Evolutionary conservation across 2,113 vertebrate genomes (phyloP).

Genomic region (Erinaceus europaeus): DNA sequence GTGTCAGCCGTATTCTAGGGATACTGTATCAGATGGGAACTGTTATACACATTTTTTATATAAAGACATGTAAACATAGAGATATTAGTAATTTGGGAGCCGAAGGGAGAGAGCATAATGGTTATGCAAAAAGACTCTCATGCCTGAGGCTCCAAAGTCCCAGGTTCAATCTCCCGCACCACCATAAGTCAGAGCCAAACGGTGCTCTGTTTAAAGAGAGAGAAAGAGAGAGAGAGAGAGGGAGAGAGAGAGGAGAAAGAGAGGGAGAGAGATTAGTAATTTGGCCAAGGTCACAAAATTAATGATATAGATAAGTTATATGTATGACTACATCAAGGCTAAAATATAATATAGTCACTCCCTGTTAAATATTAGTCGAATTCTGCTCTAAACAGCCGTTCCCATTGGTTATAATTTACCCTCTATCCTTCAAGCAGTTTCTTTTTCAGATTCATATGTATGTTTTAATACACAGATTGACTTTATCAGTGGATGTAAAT

Average conservation of each 20-base stretch:
- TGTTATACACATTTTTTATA: background rate
- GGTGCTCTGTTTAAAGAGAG: too few species aligned
- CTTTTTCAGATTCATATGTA: background rate
- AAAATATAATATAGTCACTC: constrained; percentile 1
- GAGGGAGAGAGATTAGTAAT: background rate
- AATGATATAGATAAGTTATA: background rate
- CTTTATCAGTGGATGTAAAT: background rate
- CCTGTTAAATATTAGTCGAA: background rate
- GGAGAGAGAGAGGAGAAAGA: too few species aligned
- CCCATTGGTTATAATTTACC: background rate
- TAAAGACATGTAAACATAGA: background rate
- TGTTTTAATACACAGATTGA: background rate
- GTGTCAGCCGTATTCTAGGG: background rate
- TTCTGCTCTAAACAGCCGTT: background rate
- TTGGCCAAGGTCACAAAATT: background rate
- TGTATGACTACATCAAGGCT: background rate
- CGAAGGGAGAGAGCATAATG: too few species aligned
- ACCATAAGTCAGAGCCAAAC: too few species aligned
- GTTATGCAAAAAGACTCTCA: too few species aligned
- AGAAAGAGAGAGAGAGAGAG: too few species aligned
- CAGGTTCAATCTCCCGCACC: too few species aligned
- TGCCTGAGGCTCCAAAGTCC: too few species aligned
- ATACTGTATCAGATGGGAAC: background rate
- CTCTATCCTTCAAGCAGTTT: background rate
- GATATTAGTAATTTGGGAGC: too few species aligned